phyloP scores from a whole-genome alignment of 2,797 vertebrate genomes.

The Gymnopithys bicolor region DNA sequence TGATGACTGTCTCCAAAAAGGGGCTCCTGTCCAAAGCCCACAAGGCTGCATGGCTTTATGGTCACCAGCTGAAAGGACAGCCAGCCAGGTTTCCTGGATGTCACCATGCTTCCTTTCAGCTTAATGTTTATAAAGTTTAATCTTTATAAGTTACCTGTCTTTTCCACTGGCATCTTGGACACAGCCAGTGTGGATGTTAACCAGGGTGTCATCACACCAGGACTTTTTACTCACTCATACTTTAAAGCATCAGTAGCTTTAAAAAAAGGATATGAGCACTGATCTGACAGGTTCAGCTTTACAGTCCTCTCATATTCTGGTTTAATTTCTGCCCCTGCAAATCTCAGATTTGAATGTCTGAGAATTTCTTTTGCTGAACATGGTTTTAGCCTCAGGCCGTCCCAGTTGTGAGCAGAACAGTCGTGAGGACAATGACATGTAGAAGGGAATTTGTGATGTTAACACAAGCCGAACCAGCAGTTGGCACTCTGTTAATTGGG shows the following conservation, averaged over 20 bases:
- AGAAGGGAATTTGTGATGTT: neutral
- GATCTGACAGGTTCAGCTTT: neutral
- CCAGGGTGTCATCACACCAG: neutral
- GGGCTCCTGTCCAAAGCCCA: neutral
- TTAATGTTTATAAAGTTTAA: neutral
- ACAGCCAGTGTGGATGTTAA: neutral
- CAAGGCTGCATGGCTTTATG: neutral
- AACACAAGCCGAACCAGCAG: neutral
- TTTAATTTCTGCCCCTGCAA: neutral
- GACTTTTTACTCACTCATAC: neutral
- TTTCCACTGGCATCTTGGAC: neutral
- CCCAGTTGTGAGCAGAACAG: neutral
- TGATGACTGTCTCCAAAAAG: neutral
- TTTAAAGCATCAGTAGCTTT: neutral
- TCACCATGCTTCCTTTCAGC: neutral
- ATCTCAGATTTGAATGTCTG: neutral
- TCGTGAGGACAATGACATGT: neutral
- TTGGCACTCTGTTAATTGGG: neutral
- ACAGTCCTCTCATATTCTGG: neutral
- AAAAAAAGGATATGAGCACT: neutral
- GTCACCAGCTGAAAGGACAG: neutral
- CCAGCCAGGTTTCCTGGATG: fast-evolving
- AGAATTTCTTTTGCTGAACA: neutral
- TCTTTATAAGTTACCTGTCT: neutral
- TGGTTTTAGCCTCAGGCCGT: neutral